Evolutionary conservation across 2,888 invertebrate species (phyloP).

Genomic region (Clusia tigrina): DNA sequence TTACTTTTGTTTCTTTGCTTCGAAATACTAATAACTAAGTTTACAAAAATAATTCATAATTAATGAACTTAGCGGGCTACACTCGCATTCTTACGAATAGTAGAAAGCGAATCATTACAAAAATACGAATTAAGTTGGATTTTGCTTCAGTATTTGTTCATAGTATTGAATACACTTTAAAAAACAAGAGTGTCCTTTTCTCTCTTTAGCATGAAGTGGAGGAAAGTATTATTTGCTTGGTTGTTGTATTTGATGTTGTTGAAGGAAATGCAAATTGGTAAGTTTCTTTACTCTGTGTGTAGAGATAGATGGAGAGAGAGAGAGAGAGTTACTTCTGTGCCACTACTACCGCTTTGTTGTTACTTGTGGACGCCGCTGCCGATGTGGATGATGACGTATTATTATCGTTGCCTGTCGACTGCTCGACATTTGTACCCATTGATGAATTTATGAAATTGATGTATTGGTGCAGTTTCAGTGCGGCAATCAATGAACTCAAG

Average conservation of each 20-base stretch:
- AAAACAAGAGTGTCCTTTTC: constrained; percentile 4
- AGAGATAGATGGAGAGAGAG: neutral
- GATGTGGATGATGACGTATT: neutral
- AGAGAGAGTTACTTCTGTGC: neutral
- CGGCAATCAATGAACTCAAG: constrained; percentile 65
- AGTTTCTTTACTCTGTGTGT: neutral
- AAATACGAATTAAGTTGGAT: constrained; percentile 14
- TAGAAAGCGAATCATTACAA: neutral
- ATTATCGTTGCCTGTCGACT: constrained; percentile 42
- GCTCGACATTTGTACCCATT: constrained; percentile 60
- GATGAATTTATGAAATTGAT: constrained; percentile 65
- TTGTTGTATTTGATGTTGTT: neutral
- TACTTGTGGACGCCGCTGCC: neutral
- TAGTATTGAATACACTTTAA: neutral
- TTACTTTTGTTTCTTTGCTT: neutral
- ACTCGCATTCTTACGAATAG: neutral
- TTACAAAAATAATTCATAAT: constrained; percentile 7
- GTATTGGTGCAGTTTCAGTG: constrained; percentile 65
- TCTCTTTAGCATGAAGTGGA: neutral
- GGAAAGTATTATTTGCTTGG: neutral
- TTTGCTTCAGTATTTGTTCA: constrained; percentile 13
- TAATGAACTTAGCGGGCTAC: constrained; percentile 2
- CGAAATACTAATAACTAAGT: neutral
- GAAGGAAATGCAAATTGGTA: neutral
- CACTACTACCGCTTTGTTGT: neutral